phyloP scores from a whole-genome alignment of 2,797 vertebrate species.

The Rhabdomys pumilio region DNA sequence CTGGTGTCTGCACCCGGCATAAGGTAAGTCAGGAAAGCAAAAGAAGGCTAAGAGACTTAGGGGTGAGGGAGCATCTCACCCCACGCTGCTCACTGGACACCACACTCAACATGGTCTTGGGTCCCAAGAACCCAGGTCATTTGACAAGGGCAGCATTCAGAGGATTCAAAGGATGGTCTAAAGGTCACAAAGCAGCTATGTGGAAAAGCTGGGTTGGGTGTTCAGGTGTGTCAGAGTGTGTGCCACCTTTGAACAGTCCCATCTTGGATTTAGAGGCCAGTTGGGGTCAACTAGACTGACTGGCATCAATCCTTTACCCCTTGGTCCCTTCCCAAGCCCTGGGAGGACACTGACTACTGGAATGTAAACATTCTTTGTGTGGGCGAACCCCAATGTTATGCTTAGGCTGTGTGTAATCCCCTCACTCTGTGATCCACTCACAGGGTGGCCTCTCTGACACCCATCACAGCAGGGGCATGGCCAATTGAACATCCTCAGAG shows the following conservation, averaged over 20 bases:
- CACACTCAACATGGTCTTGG: background rate
- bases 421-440: background rate
- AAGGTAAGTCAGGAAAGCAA: background rate
- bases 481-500: background rate
- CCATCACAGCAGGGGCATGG: background rate
- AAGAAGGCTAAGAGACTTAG: background rate
- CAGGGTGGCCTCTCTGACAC: background rate
- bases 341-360: background rate
- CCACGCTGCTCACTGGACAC: rapidly evolving
- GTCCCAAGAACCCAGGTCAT: background rate
- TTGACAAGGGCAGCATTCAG: background rate
- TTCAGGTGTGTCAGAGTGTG: no score
- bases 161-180: background rate
- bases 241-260: background rate
- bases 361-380: background rate
- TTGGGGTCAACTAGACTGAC: background rate
- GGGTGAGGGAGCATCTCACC: rapidly evolving
- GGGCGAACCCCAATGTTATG: background rate
- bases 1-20: background rate
- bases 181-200: background rate
- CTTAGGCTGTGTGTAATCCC: background rate
- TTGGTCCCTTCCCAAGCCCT: no score
- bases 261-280: background rate
- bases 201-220: background rate
- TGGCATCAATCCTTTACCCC: background rate